A percentile compares a stretch with the other conserved stretches of the same genome.
Evolutionary conservation across 1,140 invertebrate genomes (phyloP).

Genomic region (Drosophila fuyamai): DNA sequence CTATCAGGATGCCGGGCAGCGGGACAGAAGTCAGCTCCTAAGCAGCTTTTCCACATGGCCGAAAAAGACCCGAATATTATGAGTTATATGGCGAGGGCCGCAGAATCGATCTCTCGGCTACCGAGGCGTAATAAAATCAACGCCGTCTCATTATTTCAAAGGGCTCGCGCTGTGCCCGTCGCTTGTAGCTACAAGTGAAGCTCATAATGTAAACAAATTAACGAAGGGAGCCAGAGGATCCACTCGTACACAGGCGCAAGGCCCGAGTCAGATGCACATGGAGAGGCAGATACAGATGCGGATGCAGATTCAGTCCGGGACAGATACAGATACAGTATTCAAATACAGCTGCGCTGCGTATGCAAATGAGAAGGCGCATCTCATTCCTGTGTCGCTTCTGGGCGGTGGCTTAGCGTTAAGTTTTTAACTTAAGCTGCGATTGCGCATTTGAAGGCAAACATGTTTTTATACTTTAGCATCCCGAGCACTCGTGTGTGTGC

Average conservation of each 20-base stretch:
- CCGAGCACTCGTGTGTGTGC: constrained; percentile 7
- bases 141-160: constrained; percentile 78
- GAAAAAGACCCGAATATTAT: constrained; percentile 62
- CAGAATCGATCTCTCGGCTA: constrained; percentile 17
- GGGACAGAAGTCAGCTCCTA: constrained; percentile 21
- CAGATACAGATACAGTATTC: constrained; percentile 24
- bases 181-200: constrained; percentile 80
- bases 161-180: constrained; percentile 68
- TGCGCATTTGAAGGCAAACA: constrained; percentile 84
- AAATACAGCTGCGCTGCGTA: constrained; percentile 29
- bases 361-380: constrained; percentile 63
- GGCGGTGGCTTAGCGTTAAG: constrained; percentile 75
- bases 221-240: constrained; percentile 42
- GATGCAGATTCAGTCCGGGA: constrained; percentile 11
- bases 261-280: background rate
- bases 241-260: background rate
- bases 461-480: constrained; percentile 82
- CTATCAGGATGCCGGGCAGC: constrained; percentile 38
- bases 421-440: constrained; percentile 78
- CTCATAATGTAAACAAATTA: constrained; percentile 84
- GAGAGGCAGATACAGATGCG: constrained; percentile 14
- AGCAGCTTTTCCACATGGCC: constrained; percentile 64
- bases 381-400: constrained; percentile 68
- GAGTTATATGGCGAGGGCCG: constrained; percentile 40
- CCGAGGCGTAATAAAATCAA: constrained; percentile 72